phyloP scores from a whole-genome alignment of 2,113 vertebrate genomes.

The Sphaerodactylus townsendi region DNA sequence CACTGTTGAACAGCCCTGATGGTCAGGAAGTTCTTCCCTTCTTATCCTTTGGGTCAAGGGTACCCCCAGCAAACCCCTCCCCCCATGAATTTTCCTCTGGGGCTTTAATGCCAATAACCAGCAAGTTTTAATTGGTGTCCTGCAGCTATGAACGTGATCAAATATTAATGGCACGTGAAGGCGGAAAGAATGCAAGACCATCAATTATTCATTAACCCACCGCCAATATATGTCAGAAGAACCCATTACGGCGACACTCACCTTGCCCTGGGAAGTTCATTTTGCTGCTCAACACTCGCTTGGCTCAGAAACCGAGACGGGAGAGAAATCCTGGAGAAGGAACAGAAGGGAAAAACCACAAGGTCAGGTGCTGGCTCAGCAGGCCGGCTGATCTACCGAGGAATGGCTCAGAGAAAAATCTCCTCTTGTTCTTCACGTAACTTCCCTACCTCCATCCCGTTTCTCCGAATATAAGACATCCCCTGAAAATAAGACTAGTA shows the following conservation, averaged over 20 bases:
- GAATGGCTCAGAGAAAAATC: fast-evolving
- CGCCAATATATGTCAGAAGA: fast-evolving
- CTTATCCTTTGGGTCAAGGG: too few relatives aligned
- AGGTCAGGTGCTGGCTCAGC: not conserved
- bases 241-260: not conserved
- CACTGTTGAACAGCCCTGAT: too few relatives aligned
- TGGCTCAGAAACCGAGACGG: not conserved
- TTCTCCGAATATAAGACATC: too few relatives aligned
- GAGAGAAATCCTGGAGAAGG: not conserved
- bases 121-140: fast-evolving
- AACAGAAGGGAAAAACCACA: not conserved
- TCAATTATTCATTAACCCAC: not conserved
- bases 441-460: not conserved
- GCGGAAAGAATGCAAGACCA: not conserved
- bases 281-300: not conserved
- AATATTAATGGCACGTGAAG: fast-evolving
- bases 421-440: not conserved
- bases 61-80: not conserved
- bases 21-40: too few relatives aligned
- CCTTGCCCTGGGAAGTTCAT: slow-evolving; percentile 31
- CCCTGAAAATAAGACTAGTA: too few relatives aligned
- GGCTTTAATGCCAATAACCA: fast-evolving
- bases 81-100: not conserved
- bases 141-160: not conserved
- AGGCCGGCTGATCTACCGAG: not conserved